These are phyloP conservation scores for Notolabrus celidotus DNA, from an alignment of 2,797 vertebrate species.

Conservation along the genomic window DNA sequence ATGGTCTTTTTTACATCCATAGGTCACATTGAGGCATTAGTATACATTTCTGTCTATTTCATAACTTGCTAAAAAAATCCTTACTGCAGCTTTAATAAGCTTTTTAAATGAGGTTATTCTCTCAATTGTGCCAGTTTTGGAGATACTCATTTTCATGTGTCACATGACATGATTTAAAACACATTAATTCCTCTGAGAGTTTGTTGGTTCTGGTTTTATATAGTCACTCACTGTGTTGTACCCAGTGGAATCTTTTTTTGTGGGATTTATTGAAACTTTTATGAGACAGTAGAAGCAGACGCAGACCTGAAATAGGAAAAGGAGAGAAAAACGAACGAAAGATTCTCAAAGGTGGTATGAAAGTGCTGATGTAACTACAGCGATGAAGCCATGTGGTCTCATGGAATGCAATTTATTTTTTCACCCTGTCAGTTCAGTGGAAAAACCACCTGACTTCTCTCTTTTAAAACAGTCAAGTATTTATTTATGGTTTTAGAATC, in stretches of 20 bases:
- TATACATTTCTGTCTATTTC: too few species aligned
- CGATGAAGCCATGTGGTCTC: neutral
- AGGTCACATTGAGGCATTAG: too few species aligned
- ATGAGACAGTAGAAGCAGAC: neutral
- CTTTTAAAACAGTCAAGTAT: neutral
- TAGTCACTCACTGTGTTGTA: neutral
- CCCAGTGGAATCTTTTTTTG: neutral
- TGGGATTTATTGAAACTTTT: neutral
- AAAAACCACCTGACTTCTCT: neutral
- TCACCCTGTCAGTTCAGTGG: neutral
- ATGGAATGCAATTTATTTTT: neutral
- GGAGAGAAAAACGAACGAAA: neutral
- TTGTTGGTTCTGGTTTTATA: neutral
- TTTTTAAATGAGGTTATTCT: too few species aligned
- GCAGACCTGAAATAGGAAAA: neutral
- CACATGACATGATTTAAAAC: neutral
- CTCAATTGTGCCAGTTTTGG: too few species aligned
- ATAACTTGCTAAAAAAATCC: too few species aligned
- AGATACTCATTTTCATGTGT: neutral
- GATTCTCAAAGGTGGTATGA: neutral
- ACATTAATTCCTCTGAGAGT: neutral
- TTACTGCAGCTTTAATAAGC: too few species aligned
- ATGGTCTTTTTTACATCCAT: too few species aligned
- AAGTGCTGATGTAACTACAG: neutral
- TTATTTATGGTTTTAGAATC: neutral